Conservation (phyloP, 2,797 vertebrate genomes). For the Valencia hispanica region DNA sequence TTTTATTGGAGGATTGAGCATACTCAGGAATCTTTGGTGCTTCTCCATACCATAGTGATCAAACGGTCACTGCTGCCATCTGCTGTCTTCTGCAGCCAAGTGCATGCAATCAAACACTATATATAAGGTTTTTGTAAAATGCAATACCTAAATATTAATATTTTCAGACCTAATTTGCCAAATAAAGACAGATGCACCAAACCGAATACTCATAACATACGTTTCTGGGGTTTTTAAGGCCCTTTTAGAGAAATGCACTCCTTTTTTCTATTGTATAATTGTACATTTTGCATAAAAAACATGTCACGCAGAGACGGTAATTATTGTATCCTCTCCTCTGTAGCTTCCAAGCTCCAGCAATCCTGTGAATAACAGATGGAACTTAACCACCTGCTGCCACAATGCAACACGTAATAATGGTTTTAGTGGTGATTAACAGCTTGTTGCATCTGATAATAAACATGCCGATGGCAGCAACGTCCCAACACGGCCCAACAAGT, state of each 20-base stretch:
- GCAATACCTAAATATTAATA: background rate
- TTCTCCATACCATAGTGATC: background rate
- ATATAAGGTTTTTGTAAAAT: background rate
- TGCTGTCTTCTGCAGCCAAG: conserved; percentile 31
- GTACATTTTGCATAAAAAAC: background rate
- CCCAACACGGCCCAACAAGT: conserved; percentile 12
- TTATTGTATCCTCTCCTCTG: background rate
- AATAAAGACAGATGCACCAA: background rate
- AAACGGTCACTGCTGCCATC: conserved; percentile 52
- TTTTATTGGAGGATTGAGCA: background rate
- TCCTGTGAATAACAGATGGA: conserved; percentile 33
- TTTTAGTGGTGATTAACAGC: conserved; percentile 46
- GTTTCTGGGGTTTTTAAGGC: background rate
- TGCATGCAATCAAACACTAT: conserved; percentile 5
- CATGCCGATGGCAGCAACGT: conserved; percentile 20
- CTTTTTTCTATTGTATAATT: too few species aligned
- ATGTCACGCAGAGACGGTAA: background rate
- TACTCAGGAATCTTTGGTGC: background rate
- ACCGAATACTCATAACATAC: background rate
- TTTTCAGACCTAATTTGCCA: background rate
- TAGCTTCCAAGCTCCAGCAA: background rate
- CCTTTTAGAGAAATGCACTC: background rate
- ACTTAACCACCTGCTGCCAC: conserved; percentile 22
- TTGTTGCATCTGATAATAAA: conserved; percentile 13
- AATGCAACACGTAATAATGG: conserved; percentile 22